A percentile compares a stretch with the other conserved stretches of the same genome.
Evolutionary conservation across 2,113 vertebrate genomes (phyloP).

Genomic region (Cheirogaleus medius): DNA sequence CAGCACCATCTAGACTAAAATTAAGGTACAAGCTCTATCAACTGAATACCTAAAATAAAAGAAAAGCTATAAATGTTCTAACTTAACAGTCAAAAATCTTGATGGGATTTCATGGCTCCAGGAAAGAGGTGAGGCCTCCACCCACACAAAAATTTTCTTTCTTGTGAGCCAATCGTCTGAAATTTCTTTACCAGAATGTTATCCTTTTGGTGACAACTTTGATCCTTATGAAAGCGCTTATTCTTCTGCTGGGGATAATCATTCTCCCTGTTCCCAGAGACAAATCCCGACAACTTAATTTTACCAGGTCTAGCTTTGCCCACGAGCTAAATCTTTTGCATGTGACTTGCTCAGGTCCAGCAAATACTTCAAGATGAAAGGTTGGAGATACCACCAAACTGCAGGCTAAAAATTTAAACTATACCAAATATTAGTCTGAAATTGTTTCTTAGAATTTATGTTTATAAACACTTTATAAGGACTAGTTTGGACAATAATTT

Average conservation of each 20-base stretch:
- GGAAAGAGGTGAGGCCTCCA: constrained; percentile 29
- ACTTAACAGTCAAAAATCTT: background rate
- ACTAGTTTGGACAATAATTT: background rate
- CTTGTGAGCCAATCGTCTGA: constrained; percentile 33
- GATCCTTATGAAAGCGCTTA: constrained; percentile 25
- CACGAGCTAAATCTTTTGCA: background rate
- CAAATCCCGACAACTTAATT: background rate
- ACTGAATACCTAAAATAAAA: background rate
- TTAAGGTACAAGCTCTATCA: background rate
- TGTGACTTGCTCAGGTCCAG: background rate
- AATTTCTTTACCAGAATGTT: constrained; percentile 44
- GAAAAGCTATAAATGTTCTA: background rate
- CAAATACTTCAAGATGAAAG: constrained; percentile 44
- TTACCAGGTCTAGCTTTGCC: background rate
- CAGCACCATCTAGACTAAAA: background rate
- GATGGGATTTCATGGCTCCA: background rate
- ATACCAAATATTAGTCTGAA: background rate
- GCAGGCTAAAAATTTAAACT: background rate
- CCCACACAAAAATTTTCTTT: constrained; percentile 60
- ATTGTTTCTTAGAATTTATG: background rate
- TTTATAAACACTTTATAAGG: background rate
- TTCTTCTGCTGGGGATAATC: background rate
- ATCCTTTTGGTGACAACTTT: constrained; percentile 57
- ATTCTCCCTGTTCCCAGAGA: constrained; percentile 1
- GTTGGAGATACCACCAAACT: background rate